These are phyloP conservation scores for Chelonus insularis DNA, from an alignment of 1,140 invertebrate genomes.

Conservation along the genomic window DNA sequence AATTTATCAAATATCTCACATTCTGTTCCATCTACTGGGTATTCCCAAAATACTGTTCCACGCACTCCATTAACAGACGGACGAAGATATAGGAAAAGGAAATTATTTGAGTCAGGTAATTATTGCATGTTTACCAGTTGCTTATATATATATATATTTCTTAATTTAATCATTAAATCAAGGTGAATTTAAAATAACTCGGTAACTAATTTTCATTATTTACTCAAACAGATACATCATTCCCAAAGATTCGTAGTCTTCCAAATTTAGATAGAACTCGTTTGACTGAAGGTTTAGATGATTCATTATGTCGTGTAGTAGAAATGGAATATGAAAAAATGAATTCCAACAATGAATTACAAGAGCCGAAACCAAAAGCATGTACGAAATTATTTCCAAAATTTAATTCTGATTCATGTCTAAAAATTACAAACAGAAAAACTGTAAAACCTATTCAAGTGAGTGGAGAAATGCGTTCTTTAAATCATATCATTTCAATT, in stretches of 20 bases:
- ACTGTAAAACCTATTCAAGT: too few species aligned
- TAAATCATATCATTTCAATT: too few species aligned
- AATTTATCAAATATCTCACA: constrained; percentile 9
- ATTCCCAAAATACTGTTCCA: too few species aligned
- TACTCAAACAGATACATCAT: too few species aligned
- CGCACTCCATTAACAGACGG: constrained; percentile 30
- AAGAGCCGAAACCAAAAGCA: constrained; percentile 36
- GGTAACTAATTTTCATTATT: too few species aligned
- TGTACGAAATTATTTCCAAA: constrained; percentile 37
- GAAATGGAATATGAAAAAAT: constrained; percentile 39
- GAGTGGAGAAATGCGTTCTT: too few species aligned
- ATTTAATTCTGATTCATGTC: constrained; percentile 37
- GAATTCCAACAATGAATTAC: constrained; percentile 34
- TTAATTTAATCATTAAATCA: neutral
- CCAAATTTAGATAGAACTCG: constrained; percentile 33
- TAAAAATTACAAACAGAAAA: too few species aligned
- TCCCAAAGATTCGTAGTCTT: constrained; percentile 30
- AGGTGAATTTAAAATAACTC: too few species aligned
- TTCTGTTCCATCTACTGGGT: too few species aligned
- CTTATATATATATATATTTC: neutral
- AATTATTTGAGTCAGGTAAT: constrained; percentile 38
- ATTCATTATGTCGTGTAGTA: constrained; percentile 37
- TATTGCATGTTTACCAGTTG: neutral
- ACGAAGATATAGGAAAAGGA: constrained; percentile 35
- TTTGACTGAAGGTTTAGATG: constrained; percentile 34